Evolutionary conservation across 2,113 vertebrate genomes (phyloP).

Genomic region (Rhynchomys soricoides): DNA sequence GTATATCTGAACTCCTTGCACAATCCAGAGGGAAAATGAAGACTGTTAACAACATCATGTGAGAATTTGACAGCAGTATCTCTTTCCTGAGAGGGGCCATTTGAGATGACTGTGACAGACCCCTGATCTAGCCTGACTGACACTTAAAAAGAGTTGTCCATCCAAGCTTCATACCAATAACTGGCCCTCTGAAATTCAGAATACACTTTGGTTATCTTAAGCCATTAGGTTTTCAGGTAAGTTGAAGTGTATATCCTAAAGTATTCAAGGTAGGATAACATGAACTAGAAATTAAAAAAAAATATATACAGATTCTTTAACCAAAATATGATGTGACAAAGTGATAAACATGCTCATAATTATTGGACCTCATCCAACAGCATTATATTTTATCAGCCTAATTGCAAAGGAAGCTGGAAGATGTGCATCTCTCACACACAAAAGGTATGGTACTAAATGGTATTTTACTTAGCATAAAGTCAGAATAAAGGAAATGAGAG

Average conservation of each 20-base stretch:
- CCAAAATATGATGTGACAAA: background rate
- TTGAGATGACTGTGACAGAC: background rate
- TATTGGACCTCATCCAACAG: background rate
- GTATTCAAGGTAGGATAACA: background rate
- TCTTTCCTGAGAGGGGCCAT: background rate
- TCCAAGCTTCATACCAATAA: background rate
- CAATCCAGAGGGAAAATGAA: background rate
- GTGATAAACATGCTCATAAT: background rate
- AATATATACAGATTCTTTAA: background rate
- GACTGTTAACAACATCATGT: background rate
- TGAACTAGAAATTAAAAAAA: background rate
- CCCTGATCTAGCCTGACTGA: background rate
- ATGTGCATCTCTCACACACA: background rate
- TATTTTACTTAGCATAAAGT: background rate
- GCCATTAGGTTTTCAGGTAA: background rate
- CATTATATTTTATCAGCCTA: background rate
- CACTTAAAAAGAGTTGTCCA: background rate
- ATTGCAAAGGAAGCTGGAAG: background rate
- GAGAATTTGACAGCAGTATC: background rate
- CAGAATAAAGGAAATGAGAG: background rate
- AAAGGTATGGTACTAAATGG: background rate
- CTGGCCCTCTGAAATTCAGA: background rate
- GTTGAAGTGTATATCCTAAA: background rate
- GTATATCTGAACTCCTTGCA: background rate
- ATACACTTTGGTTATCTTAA: background rate